phyloP scores from a whole-genome alignment of 2,888 invertebrate genomes.

The Coleophora deauratella region DNA sequence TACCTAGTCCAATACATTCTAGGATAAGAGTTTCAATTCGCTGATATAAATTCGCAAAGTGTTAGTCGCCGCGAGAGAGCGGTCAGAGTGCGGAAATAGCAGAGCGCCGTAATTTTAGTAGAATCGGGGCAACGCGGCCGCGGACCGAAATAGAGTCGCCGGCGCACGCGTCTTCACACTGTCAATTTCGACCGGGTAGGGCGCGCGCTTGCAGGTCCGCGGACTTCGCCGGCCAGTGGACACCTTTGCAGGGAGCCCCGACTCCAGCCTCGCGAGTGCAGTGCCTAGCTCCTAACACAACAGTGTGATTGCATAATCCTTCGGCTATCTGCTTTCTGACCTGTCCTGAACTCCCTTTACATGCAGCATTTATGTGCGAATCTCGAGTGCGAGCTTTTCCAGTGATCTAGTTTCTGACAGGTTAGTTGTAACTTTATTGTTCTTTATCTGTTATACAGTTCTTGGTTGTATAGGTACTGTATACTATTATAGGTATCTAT shows the following conservation, averaged over 20 bases:
- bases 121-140: conserved; percentile 73
- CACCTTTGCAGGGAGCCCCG: conserved; percentile 13
- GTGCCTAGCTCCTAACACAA: conserved; percentile 17
- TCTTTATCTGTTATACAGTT: no score
- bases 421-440: no score
- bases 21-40: not conserved
- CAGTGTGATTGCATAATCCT: conserved; percentile 43
- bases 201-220: conserved; percentile 53
- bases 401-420: conserved; percentile 10
- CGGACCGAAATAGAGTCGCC: conserved; percentile 66
- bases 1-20: no score
- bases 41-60: conserved; percentile 36
- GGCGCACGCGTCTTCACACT: conserved; percentile 59
- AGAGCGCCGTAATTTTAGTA: conserved; percentile 69
- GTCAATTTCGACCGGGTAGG: conserved; percentile 71
- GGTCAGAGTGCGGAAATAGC: conserved; percentile 71
- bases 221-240: conserved; percentile 15
- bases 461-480: no score
- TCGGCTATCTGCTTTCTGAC: conserved; percentile 13
- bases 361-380: conserved; percentile 7
- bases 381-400: conserved; percentile 20
- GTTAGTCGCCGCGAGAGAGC: conserved; percentile 48
- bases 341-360: conserved; percentile 20
- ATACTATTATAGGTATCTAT: no score
- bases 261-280: conserved; percentile 34